Conservation (phyloP, 37 sponge, comb jelly and placozoan genomes). For the Amphimedon queenslandica region DNA sequence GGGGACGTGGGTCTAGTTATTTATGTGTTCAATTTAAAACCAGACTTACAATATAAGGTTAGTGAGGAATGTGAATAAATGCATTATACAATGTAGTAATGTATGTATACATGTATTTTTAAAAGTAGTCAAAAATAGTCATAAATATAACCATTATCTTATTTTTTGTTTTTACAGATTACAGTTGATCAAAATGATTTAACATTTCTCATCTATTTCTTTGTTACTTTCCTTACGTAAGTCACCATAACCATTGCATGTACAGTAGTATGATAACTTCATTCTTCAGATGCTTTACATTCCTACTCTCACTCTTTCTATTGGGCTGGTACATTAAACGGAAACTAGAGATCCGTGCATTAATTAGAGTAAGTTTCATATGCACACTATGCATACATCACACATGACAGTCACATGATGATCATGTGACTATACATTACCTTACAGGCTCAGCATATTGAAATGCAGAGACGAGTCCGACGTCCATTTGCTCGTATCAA, state of each 20-base stretch:
- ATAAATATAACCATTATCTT: not conserved
- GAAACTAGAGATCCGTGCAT: slow-evolving; percentile 30
- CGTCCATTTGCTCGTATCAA: slow-evolving; percentile 69
- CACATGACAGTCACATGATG: not conserved
- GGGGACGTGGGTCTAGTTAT: slow-evolving; percentile 51
- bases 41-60: slow-evolving; percentile 12
- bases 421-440: not conserved
- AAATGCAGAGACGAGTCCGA: slow-evolving; percentile 63
- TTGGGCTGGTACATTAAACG: slow-evolving; percentile 63
- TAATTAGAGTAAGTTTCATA: slow-evolving; percentile 39
- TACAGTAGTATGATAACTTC: slow-evolving; percentile 3
- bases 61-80: too few relatives aligned
- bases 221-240: slow-evolving; percentile 61
- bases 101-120: not conserved
- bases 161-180: slow-evolving; percentile 18
- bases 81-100: not conserved
- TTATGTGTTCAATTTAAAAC: slow-evolving; percentile 22
- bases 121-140: too few relatives aligned
- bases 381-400: not conserved
- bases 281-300: slow-evolving; percentile 58
- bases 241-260: slow-evolving; percentile 5
- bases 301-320: slow-evolving; percentile 44
- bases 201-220: slow-evolving; percentile 64
- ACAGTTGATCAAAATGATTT: slow-evolving; percentile 45
- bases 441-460: slow-evolving; percentile 59